phyloP scores from a whole-genome alignment of 1,140 invertebrate species.

The Zaprionus kolodkinae region DNA sequence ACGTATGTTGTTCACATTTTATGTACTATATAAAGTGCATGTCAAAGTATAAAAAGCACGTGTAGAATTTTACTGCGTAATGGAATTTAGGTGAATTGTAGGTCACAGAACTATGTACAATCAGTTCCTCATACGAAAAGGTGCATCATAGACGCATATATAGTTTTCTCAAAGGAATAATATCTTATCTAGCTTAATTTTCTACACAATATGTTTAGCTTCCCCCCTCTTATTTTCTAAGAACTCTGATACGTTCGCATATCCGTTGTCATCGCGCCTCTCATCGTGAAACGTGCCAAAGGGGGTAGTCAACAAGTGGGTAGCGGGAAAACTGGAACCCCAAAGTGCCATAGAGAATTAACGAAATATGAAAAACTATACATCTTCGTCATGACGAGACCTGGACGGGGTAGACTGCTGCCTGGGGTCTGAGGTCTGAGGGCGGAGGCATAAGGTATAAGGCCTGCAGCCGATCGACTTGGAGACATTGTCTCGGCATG shows the following conservation, averaged over 20 bases:
- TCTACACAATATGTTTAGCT: background rate
- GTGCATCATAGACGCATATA: too few relatives aligned
- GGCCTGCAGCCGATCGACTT: conserved; percentile 39
- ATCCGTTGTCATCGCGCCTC: background rate
- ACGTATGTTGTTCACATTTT: too few relatives aligned
- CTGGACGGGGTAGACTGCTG: conserved; percentile 2
- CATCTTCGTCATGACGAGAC: conserved; percentile 61
- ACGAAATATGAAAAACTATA: conserved; percentile 71
- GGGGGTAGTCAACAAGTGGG: conserved; percentile 43
- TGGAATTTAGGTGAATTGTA: too few relatives aligned
- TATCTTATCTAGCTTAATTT: background rate
- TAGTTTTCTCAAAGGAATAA: background rate
- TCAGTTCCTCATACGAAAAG: background rate
- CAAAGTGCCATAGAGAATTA: conserved; percentile 74
- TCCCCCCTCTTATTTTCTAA: background rate
- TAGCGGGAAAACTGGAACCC: conserved; percentile 47
- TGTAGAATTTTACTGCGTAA: too few relatives aligned
- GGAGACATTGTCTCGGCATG: conserved; percentile 58
- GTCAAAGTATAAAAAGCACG: too few relatives aligned
- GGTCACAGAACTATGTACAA: background rate
- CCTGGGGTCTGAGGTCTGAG: conserved; percentile 8
- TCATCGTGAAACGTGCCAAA: conserved; percentile 47
- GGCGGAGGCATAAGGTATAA: background rate
- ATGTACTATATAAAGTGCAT: too few relatives aligned
- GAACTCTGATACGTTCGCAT: conserved; percentile 1